Evolutionary conservation across 2,797 vertebrate species (phyloP).

Genomic region (Hephaestus fuliginosus): DNA sequence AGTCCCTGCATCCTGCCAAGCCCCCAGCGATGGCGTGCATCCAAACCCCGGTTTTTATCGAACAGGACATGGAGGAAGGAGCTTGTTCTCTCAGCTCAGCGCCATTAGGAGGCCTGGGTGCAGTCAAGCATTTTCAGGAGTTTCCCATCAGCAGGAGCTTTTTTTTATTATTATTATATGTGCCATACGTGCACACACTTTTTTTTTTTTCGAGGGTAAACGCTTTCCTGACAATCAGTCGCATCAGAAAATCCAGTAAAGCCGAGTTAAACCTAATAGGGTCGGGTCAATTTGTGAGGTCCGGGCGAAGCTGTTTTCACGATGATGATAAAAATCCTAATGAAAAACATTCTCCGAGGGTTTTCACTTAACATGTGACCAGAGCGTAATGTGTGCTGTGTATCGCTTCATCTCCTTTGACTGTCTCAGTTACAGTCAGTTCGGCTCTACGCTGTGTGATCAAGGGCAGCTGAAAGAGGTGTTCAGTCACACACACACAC

Average conservation of each 20-base stretch:
- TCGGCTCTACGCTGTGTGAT: conserved; percentile 27
- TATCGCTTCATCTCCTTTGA: conserved; percentile 40
- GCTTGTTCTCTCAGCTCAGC: conserved; percentile 88
- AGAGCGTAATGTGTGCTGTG: conserved; percentile 29
- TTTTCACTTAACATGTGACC: conserved; percentile 35
- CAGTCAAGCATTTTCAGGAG: conserved; percentile 85
- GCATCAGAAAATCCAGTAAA: conserved; percentile 62
- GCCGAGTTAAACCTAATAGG: conserved; percentile 46
- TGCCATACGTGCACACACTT: conserved; percentile 54
- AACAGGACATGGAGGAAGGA: conserved; percentile 88
- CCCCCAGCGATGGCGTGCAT: conserved; percentile 71
- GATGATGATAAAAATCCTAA: conserved; percentile 44
- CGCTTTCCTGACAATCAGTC: conserved; percentile 50
- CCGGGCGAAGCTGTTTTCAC: conserved; percentile 51
- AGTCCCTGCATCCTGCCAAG: conserved; percentile 84
- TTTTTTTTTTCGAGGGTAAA: conserved; percentile 33
- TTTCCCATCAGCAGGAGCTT: conserved; percentile 61
- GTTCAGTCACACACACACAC: conserved; percentile 48
- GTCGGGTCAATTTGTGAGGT: conserved; percentile 62
- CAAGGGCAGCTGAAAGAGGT: conserved; percentile 53
- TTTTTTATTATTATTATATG: conserved; percentile 39
- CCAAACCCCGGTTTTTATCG: conserved; percentile 86
- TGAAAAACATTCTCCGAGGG: conserved; percentile 52
- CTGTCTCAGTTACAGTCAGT: conserved; percentile 37
- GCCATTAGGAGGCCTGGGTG: conserved; percentile 87